Conservation (phyloP, 2,113 vertebrate genomes). For the Suncus etruscus region DNA sequence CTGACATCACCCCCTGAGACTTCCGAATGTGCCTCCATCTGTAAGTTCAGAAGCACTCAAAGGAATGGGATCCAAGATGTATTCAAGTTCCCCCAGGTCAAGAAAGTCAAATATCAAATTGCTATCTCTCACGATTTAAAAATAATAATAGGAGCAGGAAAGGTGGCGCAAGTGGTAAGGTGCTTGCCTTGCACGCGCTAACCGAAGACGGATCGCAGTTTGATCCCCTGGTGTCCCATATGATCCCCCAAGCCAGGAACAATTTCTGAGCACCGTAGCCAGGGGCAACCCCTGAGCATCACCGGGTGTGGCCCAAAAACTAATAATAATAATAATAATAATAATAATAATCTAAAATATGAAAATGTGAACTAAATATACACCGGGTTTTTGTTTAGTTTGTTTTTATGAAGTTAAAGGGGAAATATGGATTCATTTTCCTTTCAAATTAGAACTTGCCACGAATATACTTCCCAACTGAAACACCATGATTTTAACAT, state of each 20-base stretch:
- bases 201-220: no score
- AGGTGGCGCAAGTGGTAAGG: no score
- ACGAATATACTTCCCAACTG: background rate
- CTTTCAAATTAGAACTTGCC: constrained; percentile 21
- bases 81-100: background rate
- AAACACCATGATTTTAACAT: constrained; percentile 37
- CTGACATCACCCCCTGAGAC: background rate
- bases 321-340: no score
- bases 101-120: background rate
- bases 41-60: background rate
- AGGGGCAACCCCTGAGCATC: no score
- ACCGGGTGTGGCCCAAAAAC: no score
- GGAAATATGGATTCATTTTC: background rate
- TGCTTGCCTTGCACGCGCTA: no score
- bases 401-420: no score
- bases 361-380: constrained; percentile 26
- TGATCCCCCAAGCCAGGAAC: no score
- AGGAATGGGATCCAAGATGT: background rate
- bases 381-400: background rate
- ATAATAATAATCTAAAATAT: background rate
- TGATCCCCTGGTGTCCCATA: no score
- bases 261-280: no score
- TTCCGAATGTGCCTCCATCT: background rate
- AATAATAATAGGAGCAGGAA: background rate
- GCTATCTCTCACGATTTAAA: background rate